Conservation (phyloP, 1,140 invertebrate genomes). For the Bactericera cockerelli region DNA sequence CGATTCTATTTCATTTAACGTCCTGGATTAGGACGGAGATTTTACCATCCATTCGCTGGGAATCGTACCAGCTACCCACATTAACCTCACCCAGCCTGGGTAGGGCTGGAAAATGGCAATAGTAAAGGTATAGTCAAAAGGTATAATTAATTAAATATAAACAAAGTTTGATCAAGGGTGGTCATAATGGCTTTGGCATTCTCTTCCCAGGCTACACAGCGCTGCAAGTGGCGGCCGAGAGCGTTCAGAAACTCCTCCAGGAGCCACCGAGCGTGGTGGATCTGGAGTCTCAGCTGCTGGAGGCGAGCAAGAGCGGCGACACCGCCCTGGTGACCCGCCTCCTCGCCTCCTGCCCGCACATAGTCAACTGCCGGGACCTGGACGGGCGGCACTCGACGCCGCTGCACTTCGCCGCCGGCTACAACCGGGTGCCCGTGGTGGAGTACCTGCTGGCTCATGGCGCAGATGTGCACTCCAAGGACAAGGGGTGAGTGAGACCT, state of each 20-base stretch:
- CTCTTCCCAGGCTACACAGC: conserved; percentile 48
- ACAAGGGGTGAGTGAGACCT: conserved; percentile 92
- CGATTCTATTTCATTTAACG: too few relatives aligned
- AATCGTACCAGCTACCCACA: too few relatives aligned
- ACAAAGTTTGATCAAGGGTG: too few relatives aligned
- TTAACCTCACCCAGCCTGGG: too few relatives aligned
- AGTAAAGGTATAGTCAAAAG: too few relatives aligned
- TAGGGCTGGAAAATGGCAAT: too few relatives aligned
- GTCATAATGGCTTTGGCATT: too few relatives aligned
- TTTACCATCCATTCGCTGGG: too few relatives aligned
- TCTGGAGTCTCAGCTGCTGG: conserved; percentile 74
- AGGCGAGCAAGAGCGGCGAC: conserved; percentile 86
- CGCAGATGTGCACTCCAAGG: conserved; percentile 87
- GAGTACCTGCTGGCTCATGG: conserved; percentile 81
- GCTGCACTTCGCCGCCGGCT: conserved; percentile 79
- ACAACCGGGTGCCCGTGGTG: conserved; percentile 83
- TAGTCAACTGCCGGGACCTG: conserved; percentile 87
- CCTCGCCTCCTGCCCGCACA: conserved; percentile 64
- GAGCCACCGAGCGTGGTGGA: conserved; percentile 46
- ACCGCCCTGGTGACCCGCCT: conserved; percentile 71
- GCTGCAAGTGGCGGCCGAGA: conserved; percentile 67
- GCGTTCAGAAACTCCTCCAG: conserved; percentile 27
- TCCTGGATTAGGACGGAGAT: too few relatives aligned
- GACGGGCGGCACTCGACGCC: conserved; percentile 88
- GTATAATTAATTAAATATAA: too few relatives aligned